Conservation (phyloP, 2,797 vertebrate genomes). For the Euthynnus affinis region DNA sequence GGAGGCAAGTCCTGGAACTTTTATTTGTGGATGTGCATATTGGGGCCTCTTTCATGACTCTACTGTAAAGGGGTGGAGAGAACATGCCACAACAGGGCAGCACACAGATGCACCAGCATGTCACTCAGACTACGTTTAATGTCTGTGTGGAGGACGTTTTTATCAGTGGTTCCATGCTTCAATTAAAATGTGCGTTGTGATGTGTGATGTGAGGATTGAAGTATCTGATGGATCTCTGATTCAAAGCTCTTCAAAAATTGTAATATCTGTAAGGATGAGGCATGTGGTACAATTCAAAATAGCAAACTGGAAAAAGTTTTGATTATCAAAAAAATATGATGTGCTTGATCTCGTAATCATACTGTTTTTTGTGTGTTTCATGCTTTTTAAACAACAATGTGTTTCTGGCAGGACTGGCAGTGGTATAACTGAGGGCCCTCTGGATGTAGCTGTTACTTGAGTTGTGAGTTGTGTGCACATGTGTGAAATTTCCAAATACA, state of each 20-base stretch:
- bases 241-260: neutral
- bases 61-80: conserved; percentile 10
- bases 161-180: conserved; percentile 1
- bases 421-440: neutral
- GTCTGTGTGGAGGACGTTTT: neutral
- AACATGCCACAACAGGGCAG: neutral
- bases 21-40: conserved; percentile 52
- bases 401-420: neutral
- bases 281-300: neutral
- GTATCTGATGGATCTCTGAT: neutral
- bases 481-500: neutral
- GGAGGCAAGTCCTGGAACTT: conserved; percentile 49
- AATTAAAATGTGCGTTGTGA: neutral
- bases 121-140: neutral
- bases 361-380: neutral
- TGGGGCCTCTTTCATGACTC: conserved; percentile 39
- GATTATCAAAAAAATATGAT: neutral
- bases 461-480: neutral
- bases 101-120: neutral
- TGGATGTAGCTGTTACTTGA: neutral
- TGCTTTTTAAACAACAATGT: neutral
- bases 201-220: neutral
- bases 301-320: neutral
- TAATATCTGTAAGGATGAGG: neutral
- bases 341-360: neutral